Percentiles rank a stretch among this genome's conserved stretches.
phyloP scores from a whole-genome alignment of 2,113 vertebrate species.

The Sphyrna mokarran region DNA sequence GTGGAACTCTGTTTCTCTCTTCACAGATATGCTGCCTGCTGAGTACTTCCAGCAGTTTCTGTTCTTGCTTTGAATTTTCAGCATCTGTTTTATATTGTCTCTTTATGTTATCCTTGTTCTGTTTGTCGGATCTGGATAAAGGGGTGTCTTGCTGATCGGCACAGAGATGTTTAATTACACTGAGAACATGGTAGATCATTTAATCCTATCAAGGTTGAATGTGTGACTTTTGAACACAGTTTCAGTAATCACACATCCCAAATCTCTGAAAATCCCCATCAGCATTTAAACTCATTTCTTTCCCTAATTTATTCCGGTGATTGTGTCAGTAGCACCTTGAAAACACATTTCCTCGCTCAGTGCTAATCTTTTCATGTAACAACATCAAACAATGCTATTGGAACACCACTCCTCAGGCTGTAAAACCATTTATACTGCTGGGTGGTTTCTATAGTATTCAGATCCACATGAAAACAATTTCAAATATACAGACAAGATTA shows the following conservation, averaged over 20 bases:
- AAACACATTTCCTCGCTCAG: not conserved
- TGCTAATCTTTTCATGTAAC: not conserved
- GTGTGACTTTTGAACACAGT: not conserved
- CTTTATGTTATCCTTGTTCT: not conserved
- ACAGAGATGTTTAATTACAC: not conserved
- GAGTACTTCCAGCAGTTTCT: too few species aligned
- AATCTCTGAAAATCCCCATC: not conserved
- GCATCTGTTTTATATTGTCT: too few species aligned
- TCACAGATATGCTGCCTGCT: too few species aligned
- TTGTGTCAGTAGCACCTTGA: not conserved
- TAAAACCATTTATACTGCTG: not conserved
- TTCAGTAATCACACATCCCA: not conserved
- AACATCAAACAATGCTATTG: not conserved
- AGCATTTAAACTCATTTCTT: not conserved
- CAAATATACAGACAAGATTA: not conserved
- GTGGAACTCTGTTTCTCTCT: too few species aligned
- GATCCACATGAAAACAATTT: not conserved
- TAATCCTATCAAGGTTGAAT: not conserved
- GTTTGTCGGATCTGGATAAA: not conserved
- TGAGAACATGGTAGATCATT: not conserved
- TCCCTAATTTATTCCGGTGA: not conserved
- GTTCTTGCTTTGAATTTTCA: too few species aligned
- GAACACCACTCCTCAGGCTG: not conserved
- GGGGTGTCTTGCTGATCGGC: not conserved
- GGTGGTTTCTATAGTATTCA: not conserved